phyloP scores from a whole-genome alignment of 2,113 vertebrate species.

The Dicerorhinus sumatrensis region DNA sequence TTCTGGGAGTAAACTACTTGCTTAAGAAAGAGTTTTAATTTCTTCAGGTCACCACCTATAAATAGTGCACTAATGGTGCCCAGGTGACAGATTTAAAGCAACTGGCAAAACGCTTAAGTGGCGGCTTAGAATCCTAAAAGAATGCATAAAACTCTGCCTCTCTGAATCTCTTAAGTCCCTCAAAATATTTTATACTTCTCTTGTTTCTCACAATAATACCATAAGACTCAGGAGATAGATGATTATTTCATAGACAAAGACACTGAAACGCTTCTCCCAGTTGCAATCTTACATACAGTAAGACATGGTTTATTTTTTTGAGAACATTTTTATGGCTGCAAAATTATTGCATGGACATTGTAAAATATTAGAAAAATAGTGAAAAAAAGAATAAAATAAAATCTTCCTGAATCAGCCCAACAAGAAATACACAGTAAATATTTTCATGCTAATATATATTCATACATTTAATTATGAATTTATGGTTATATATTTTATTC shows the following conservation, averaged over 20 bases:
- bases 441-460: not conserved
- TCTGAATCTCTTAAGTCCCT: not conserved
- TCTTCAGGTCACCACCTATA: not conserved
- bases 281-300: not conserved
- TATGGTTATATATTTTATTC: not conserved
- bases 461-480: not conserved
- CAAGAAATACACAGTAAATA: not conserved
- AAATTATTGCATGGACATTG: not conserved
- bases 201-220: not conserved
- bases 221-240: not conserved
- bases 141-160: not conserved
- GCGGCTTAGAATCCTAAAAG: not conserved
- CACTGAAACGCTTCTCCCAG: not conserved
- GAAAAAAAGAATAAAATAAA: not conserved
- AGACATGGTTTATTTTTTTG: not conserved
- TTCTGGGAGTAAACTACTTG: not conserved
- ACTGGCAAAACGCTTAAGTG: conserved; percentile 1
- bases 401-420: not conserved
- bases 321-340: not conserved
- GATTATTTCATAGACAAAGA: not conserved
- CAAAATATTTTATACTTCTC: not conserved
- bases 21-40: not conserved
- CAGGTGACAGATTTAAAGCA: not conserved
- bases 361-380: not conserved
- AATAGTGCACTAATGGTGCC: not conserved